Base-by-base conservation (phyloP, 1,140 invertebrate genomes). In the Sitodiplosis mosellana region DNA sequence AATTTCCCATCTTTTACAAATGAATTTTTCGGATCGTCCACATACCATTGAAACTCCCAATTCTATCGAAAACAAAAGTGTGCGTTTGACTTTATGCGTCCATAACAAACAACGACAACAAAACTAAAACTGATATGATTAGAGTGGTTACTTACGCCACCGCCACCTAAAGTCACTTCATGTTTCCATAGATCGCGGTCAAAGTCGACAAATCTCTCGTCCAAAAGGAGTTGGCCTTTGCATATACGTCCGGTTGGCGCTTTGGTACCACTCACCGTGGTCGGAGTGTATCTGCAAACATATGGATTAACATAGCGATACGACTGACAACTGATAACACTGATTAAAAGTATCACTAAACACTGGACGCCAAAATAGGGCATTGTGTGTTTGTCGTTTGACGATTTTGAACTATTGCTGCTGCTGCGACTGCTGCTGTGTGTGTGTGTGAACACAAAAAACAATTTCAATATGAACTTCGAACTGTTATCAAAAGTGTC, bases 21-120 rank as follows among this genome's bases (percentile, higher is more conserved):
- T 52, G 66, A 70, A 56, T 73, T 74, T 3, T 57, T 55, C 36
- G 71, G 55, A 54, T 68, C 70, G 57, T 75, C 73, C 5, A 54
- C 59, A 52, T 75, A 75, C 49, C 65, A 66, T 59, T 76, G 64
- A 55, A 75, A 76, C 56, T 76, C 73, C 68, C 69, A 70, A 56
- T 74, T 75, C 65, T 68, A 46, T 40, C 50, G 48, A 49, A 15
- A 5, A 17, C 14, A 12, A 12, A 17, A 37, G 15, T 0, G 8
- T 17, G 33, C 15, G n/a, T 36, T 45, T 57, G 63, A 59, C 55
- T 71, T 18, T 6, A 40, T 40, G 14, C 27, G 10, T 27, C 10
- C 27, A 5, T 27, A 3, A 27, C 4, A 27, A 27, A 27, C n/a
- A n/a, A n/a, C n/a, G n/a, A n/a, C n/a, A n/a, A n/a, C n/a, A n/a